These are phyloP conservation scores for Cydia strobilella DNA, from an alignment of 1,140 invertebrate genomes.

Conservation along the genomic window DNA sequence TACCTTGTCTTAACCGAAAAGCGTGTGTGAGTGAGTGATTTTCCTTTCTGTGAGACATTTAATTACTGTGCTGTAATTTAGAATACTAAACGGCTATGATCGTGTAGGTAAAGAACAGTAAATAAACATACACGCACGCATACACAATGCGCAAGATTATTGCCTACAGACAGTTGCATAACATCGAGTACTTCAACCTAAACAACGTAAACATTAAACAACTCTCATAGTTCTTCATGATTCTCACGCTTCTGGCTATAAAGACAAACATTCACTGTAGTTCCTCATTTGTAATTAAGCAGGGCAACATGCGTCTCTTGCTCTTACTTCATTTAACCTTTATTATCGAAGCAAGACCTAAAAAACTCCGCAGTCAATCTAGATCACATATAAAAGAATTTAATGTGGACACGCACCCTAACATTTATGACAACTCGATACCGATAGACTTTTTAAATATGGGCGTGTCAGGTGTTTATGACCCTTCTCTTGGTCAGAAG, in stretches of 20 bases:
- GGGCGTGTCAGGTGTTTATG: not conserved
- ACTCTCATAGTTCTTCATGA: not conserved
- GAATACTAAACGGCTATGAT: not conserved
- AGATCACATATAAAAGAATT: not conserved
- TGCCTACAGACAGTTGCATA: not conserved
- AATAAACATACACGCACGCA: not conserved
- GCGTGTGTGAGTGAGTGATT: too few species aligned
- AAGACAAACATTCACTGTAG: not conserved
- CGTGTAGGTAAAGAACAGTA: not conserved
- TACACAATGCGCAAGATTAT: not conserved
- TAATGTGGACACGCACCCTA: not conserved
- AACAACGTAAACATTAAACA: constrained; percentile 4
- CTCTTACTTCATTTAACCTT: not conserved
- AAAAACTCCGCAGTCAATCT: not conserved
- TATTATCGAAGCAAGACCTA: not conserved
- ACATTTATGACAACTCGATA: not conserved
- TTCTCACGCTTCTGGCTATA: not conserved
- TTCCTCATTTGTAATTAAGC: not conserved
- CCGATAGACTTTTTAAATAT: constrained; percentile 24
- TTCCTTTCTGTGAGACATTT: too few species aligned
- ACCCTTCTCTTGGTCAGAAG: constrained; percentile 4
- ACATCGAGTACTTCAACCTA: not conserved
- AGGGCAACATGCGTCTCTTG: constrained; percentile 2
- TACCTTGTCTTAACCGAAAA: too few species aligned
- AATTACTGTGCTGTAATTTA: too few species aligned